Evolutionary conservation across 2,888 invertebrate genomes (phyloP), one percentile per base, ranked within the genome.

Genomic region (Tridacna gigas): DNA sequence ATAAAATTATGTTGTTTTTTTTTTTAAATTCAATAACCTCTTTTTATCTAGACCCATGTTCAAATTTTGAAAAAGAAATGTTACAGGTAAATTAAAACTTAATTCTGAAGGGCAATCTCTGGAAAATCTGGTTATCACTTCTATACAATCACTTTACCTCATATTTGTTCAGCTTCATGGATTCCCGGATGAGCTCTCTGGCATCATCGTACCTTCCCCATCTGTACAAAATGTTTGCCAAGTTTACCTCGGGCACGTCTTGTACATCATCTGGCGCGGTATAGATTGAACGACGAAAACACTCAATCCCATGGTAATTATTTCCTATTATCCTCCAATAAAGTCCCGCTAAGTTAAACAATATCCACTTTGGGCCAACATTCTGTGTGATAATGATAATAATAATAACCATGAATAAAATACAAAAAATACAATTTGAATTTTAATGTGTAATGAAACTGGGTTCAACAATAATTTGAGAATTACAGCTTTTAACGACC

Each of bases 251-350:
- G 25, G 97, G 96, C 0, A 97, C 95, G 92, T 97, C 97, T 18
- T 95, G 95, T 88, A 96, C 96, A 85, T 96, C 96, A 5, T 95
- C 94, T 0, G 96, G 96, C 11, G 96, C 96, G n/a, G 95, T 94
- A 85, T 95, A 95, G 47, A 96, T 95, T 0, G 97, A 96, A 13
- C 96, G 95, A 65, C 97, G 95, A 11, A 97, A 95, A 93, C 97
- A 97, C 90, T 96, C 96, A 12, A 97, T 94, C 0, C 97, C 97
- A 92, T 97, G 96, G 71, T 95, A 95, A 51, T 96, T 96, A 92
- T 97, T 97, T 11, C 96, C 96, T 5, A 96, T 96, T 0, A 97
- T 96, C 13, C 97, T 96, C 97, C 97, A 97, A 94, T 97, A 97
- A 25, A 97, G 94, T 0, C 97, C 97, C 0, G 97, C 97, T 63